Evolutionary conservation across 2,888 invertebrate genomes (phyloP).

Genomic region (Colostygia pectinataria): DNA sequence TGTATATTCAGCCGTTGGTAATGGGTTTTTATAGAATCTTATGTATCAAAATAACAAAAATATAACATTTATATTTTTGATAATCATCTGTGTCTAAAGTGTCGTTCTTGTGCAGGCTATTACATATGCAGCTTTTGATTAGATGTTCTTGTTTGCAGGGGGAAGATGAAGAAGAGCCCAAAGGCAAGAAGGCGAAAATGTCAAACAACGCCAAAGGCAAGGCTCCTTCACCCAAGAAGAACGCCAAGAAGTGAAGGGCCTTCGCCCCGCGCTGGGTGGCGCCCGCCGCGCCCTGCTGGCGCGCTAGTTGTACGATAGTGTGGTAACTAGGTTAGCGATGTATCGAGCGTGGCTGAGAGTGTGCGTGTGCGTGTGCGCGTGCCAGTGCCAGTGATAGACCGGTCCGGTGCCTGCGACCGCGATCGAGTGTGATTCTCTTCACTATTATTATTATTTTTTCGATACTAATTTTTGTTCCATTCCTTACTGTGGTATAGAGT

Average conservation of each 20-base stretch:
- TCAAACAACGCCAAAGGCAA: conserved; percentile 88
- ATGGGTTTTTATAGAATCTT: no score
- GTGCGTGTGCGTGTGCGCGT: no score
- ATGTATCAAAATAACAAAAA: no score
- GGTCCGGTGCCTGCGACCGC: conserved; percentile 53
- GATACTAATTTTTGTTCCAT: conserved; percentile 68
- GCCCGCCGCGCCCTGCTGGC: conserved; percentile 31
- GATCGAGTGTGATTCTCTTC: conserved; percentile 63
- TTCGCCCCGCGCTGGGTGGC: conserved; percentile 37
- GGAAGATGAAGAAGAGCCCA: conserved; percentile 90
- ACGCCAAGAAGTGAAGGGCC: conserved; percentile 80
- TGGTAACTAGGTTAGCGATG: conserved; percentile 73
- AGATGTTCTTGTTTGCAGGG: conserved; percentile 63
- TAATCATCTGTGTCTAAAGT: no score
- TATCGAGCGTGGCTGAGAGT: conserved; percentile 55
- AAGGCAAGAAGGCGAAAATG: conserved; percentile 90
- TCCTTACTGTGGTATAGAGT: conserved; percentile 80
- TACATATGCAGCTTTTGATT: not conserved
- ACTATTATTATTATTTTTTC: conserved; percentile 63
- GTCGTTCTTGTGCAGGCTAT: no score
- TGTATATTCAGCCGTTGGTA: no score
- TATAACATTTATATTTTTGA: no score
- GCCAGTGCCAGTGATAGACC: conserved; percentile 54
- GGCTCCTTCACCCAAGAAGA: conserved; percentile 87
- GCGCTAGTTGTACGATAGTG: conserved; percentile 63